phyloP scores from a whole-genome alignment of 2,113 vertebrate species.

The Chaetops frenatus region DNA sequence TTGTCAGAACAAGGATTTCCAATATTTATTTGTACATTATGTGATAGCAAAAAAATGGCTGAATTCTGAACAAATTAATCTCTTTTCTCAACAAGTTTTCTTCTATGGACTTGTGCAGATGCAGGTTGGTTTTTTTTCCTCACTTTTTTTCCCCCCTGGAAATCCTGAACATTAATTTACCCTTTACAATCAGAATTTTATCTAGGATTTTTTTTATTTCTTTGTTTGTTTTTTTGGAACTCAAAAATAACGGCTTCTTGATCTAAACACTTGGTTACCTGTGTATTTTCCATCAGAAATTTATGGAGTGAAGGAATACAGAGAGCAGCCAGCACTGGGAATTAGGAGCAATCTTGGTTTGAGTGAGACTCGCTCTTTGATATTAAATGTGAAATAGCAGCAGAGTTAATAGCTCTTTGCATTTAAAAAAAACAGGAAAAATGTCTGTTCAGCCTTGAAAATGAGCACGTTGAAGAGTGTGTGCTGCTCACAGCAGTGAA shows the following conservation, averaged over 20 bases:
- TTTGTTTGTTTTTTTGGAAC: background rate
- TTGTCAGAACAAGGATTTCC: background rate
- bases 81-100: background rate
- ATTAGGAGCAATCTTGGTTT: background rate
- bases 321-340: background rate
- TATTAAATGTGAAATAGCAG: background rate
- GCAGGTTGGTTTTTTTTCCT: background rate
- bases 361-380: background rate
- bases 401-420: background rate
- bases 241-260: background rate
- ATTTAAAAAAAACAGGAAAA: background rate
- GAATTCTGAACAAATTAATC: background rate
- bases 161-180: background rate
- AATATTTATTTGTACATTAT: background rate
- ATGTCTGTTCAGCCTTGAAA: background rate
- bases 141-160: accelerated
- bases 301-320: background rate
- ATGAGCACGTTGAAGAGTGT: background rate
- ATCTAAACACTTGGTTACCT: background rate
- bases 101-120: background rate
- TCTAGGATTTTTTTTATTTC: background rate
- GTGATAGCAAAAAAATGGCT: background rate
- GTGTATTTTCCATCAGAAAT: background rate
- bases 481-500: background rate
- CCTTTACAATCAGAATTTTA: background rate